Evolutionary conservation across 2,888 invertebrate species (phyloP).

Genomic region (Hydriomena furcata): DNA sequence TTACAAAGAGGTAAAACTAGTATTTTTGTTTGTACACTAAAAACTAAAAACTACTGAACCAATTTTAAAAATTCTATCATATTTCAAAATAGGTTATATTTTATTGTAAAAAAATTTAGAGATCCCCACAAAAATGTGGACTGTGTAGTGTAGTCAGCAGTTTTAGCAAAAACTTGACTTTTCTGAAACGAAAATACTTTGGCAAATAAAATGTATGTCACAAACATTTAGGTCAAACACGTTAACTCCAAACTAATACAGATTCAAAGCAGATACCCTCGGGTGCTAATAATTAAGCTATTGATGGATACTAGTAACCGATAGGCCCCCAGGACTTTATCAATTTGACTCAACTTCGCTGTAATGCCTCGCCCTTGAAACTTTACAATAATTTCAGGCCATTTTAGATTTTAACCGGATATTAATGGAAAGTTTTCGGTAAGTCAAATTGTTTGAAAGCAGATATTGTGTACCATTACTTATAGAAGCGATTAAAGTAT

Average conservation of each 20-base stretch:
- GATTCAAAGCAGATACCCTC: slow-evolving; percentile 11
- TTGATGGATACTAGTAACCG: slow-evolving; percentile 27
- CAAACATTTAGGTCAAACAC: background rate
- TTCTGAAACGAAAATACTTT: no score
- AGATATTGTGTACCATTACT: background rate
- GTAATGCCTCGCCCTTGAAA: slow-evolving; percentile 17
- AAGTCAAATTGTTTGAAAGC: slow-evolving; percentile 1
- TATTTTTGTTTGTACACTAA: no score
- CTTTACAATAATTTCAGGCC: slow-evolving; percentile 12
- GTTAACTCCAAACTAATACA: slow-evolving; percentile 11
- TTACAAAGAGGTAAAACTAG: no score
- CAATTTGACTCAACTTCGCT: slow-evolving; percentile 20
- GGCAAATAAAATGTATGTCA: background rate
- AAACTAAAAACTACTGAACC: no score
- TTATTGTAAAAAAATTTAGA: no score
- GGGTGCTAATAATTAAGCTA: slow-evolving; percentile 19
- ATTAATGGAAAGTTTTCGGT: slow-evolving; percentile 8
- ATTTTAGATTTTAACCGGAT: slow-evolving; percentile 20
- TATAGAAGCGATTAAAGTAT: no score
- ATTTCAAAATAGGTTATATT: no score
- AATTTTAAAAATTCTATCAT: no score
- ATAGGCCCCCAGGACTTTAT: slow-evolving; percentile 26
- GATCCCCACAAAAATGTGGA: no score
- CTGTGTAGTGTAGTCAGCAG: no score
- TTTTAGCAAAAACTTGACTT: no score